A percentile compares a stretch with the other conserved stretches of the same genome.
phyloP scores from a whole-genome alignment of 2,888 invertebrate species.

The Synanthedon vespiformis region DNA sequence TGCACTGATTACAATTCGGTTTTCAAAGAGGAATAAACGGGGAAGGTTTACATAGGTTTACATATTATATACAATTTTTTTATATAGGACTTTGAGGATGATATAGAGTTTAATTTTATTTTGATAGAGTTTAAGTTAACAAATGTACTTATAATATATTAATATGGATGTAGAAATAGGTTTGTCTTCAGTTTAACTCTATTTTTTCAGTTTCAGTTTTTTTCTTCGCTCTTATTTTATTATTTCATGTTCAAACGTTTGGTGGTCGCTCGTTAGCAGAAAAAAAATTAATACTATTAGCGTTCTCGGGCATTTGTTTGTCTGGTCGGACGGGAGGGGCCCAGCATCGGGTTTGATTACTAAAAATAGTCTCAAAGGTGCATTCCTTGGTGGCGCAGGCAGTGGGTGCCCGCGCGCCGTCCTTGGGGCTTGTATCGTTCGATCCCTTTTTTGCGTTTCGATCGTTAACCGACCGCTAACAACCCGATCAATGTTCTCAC shows the following conservation, averaged over 20 bases:
- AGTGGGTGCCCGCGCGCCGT: slow-evolving; percentile 28
- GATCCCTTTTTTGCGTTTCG: slow-evolving; percentile 64
- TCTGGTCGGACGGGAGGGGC: slow-evolving; percentile 22
- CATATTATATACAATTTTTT: no score
- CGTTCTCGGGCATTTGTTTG: slow-evolving; percentile 37
- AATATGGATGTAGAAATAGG: no score
- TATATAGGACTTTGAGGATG: no score
- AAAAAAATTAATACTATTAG: slow-evolving; percentile 25
- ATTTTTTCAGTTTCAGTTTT: no score
- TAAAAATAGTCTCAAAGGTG: slow-evolving; percentile 59
- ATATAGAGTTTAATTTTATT: no score
- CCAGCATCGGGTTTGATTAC: slow-evolving; percentile 51
- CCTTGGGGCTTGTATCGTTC: slow-evolving; percentile 48
- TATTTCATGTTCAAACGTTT: slow-evolving; percentile 5
- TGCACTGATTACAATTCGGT: no score
- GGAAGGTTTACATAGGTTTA: no score
- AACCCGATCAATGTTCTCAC: slow-evolving; percentile 57
- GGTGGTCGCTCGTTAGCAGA: slow-evolving; percentile 21
- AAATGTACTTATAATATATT: no score
- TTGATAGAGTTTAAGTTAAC: no score
- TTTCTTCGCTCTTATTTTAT: no score
- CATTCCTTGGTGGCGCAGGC: slow-evolving; percentile 29
- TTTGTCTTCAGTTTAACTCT: no score
- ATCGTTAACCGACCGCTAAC: slow-evolving; percentile 64
- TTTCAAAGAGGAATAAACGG: no score